Percentiles rank a stretch among this genome's conserved stretches.
These are phyloP conservation scores for Ara ararauna DNA, from an alignment of 2,797 vertebrate genomes.

Conservation along the genomic window DNA sequence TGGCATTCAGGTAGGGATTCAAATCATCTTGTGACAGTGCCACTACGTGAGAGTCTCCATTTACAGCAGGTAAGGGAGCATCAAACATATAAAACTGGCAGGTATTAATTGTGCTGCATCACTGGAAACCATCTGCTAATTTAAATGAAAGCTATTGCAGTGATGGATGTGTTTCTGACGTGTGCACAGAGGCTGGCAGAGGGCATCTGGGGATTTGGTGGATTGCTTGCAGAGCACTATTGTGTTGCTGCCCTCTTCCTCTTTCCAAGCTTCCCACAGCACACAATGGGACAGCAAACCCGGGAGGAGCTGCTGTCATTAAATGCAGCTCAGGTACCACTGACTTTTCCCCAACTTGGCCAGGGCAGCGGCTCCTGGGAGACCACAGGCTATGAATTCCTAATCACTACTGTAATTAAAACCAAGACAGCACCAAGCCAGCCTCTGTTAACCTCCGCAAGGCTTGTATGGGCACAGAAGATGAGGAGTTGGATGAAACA, in stretches of 20 bases:
- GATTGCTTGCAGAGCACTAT: not conserved
- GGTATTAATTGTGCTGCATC: not conserved
- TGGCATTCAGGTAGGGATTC: not conserved
- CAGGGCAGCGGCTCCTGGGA: not conserved
- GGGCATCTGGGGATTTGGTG: not conserved
- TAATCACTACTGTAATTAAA: slow-evolving; percentile 19
- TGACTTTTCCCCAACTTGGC: not conserved
- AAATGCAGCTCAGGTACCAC: not conserved
- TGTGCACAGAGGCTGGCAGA: not conserved
- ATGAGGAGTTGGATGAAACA: not conserved
- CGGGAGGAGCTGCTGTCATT: not conserved
- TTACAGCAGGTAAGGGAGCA: not conserved
- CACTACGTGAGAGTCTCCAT: not conserved
- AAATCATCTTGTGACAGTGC: not conserved
- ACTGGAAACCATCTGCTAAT: not conserved
- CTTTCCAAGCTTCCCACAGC: not conserved
- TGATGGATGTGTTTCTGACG: not conserved
- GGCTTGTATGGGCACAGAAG: not conserved
- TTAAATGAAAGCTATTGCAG: not conserved
- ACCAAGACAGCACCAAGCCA: not conserved
- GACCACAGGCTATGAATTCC: not conserved
- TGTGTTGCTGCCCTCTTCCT: not conserved
- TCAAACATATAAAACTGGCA: not conserved
- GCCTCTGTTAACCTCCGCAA: not conserved
- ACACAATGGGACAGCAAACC: not conserved